phyloP scores from a whole-genome alignment of 2,888 invertebrate genomes.

The Iselma pallidipennis region DNA sequence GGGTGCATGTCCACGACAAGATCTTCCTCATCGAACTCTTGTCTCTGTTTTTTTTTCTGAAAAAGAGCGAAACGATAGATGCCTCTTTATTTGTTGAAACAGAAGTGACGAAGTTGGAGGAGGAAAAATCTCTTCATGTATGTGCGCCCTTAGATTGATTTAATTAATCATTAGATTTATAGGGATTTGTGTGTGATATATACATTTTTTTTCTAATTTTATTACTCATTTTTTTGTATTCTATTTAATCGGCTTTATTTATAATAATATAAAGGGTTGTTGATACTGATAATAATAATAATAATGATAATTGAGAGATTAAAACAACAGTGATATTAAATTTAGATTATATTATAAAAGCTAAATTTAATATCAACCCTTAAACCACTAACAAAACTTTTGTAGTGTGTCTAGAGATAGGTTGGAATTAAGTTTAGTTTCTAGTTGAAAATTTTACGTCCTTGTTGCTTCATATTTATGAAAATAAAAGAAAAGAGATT shows the following conservation, averaged over 20 bases:
- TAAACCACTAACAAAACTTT: neutral
- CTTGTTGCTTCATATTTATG: neutral
- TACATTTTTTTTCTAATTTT: neutral
- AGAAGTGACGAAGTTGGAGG: no score
- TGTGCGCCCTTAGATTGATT: no score
- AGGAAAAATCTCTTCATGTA: no score
- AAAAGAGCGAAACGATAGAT: no score
- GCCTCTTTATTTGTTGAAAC: no score
- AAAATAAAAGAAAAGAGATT: neutral
- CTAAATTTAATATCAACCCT: conserved; percentile 7
- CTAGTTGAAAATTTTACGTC: neutral
- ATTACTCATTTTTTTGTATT: neutral
- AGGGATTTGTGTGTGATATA: neutral
- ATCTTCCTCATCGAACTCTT: no score
- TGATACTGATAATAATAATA: no score
- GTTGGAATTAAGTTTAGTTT: conserved; percentile 6
- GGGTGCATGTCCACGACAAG: no score
- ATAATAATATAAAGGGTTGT: neutral
- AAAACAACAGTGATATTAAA: conserved; percentile 1
- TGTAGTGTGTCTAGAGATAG: neutral
- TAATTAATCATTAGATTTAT: neutral
- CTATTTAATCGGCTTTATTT: no score
- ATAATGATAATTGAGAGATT: no score
- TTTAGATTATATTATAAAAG: neutral
- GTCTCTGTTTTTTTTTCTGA: no score